Evolutionary conservation across 2,888 invertebrate genomes (phyloP).

Genomic region (Anthoptus insignis): DNA sequence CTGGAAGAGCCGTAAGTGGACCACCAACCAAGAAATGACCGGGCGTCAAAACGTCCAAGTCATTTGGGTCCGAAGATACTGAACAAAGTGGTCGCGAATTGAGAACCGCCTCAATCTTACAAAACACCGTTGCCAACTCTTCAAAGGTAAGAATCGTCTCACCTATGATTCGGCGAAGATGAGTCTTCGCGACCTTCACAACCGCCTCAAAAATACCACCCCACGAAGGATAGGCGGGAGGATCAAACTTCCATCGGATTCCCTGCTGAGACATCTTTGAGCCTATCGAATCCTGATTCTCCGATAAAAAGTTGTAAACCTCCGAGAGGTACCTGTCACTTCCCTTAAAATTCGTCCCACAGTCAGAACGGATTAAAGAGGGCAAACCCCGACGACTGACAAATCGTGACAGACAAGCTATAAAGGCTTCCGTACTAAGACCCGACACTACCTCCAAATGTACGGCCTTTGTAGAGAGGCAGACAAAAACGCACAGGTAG

Average conservation of each 20-base stretch:
- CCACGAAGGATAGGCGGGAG: slow-evolving; percentile 17
- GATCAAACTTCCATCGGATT: slow-evolving; percentile 19
- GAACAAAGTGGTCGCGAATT: slow-evolving; percentile 31
- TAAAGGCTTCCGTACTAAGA: slow-evolving; percentile 13
- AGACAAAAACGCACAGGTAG: slow-evolving; percentile 20
- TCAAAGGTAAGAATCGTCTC: slow-evolving; percentile 39
- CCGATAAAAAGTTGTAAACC: slow-evolving; percentile 3
- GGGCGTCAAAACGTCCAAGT: slow-evolving; percentile 5
- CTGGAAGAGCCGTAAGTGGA: slow-evolving; percentile 18
- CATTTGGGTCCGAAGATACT: slow-evolving; percentile 30
- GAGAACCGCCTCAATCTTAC: slow-evolving; percentile 33
- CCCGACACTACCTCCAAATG: slow-evolving; percentile 10
- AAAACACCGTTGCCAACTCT: slow-evolving; percentile 42
- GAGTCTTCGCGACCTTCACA: slow-evolving; percentile 43
- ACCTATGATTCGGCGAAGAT: slow-evolving; percentile 35
- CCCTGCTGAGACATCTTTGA: slow-evolving; percentile 3
- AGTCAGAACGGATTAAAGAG: slow-evolving; percentile 7
- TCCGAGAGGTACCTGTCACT: slow-evolving; percentile 12
- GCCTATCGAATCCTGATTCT: slow-evolving; percentile 15
- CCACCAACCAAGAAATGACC: slow-evolving; percentile 17
- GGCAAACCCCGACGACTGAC: slow-evolving; percentile 16
- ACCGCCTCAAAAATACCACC: slow-evolving; percentile 43
- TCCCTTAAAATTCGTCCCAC: background rate
- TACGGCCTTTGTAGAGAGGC: slow-evolving; percentile 18
- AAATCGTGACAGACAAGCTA: slow-evolving; percentile 12